Evolutionary conservation across 35 echinoderm and acorn worm genomes (phyloP).

Genomic region (Eucidaris tribuloides): DNA sequence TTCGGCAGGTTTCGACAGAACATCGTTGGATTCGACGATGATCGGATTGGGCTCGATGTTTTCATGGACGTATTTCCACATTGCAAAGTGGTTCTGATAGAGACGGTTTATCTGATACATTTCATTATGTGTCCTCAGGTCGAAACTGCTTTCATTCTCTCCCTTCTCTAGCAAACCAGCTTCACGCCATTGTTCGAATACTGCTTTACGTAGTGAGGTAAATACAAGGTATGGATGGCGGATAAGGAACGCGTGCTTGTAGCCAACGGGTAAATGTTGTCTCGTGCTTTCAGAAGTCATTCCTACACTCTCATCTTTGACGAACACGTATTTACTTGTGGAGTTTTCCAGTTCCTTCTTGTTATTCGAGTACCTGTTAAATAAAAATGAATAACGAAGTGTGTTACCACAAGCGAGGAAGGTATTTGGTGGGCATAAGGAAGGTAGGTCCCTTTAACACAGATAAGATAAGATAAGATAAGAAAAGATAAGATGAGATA

Average conservation of each 20-base stretch:
- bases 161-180: neutral
- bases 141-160: neutral
- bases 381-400: too few relatives aligned
- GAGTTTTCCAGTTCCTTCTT: neutral
- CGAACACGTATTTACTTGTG: neutral
- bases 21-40: neutral
- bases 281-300: neutral
- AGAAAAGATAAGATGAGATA: too few relatives aligned
- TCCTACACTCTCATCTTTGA: neutral
- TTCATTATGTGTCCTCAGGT: neutral
- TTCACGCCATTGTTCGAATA: neutral
- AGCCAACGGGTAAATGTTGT: slow-evolving; percentile 1
- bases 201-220: neutral
- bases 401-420: too few relatives aligned
- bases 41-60: neutral
- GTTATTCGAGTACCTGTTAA: neutral
- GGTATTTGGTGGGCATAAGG: too few relatives aligned
- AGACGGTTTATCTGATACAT: neutral
- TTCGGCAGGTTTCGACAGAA: neutral
- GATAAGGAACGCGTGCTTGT: neutral
- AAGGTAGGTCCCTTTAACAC: too few relatives aligned
- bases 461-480: too few relatives aligned
- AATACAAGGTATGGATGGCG: slow-evolving; percentile 9
- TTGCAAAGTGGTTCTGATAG: neutral
- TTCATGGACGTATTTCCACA: neutral